A percentile compares a stretch with the other conserved stretches of the same genome.
Conservation (phyloP, 2,797 vertebrate genomes). For the Chiroxiphia lanceolata region DNA sequence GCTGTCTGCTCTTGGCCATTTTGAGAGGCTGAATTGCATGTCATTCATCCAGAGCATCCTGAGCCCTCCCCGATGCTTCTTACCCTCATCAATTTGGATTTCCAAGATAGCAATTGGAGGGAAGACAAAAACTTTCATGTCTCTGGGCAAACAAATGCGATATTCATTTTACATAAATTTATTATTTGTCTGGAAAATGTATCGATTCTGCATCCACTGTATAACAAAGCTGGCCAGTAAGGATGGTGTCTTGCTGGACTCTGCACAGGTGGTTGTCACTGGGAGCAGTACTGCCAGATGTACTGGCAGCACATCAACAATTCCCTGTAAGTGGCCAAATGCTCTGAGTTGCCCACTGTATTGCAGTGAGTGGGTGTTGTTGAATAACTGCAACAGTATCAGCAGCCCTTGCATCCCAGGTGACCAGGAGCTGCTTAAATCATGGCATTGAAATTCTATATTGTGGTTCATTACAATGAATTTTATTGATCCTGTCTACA, state of each 20-base stretch:
- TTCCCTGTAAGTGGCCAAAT: neutral
- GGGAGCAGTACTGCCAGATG: conserved; percentile 15
- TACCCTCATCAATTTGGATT: neutral
- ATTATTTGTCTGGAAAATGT: neutral
- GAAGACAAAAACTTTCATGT: conserved; percentile 20
- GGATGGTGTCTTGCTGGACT: neutral
- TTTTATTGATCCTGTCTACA: neutral
- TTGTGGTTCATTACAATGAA: conserved; percentile 15
- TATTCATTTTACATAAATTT: conserved; percentile 10
- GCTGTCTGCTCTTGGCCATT: neutral
- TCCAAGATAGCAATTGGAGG: neutral
- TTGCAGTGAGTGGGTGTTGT: neutral
- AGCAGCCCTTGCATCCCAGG: neutral
- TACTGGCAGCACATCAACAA: neutral
- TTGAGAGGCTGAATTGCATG: neutral
- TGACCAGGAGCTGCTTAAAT: conserved; percentile 20
- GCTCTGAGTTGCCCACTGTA: neutral
- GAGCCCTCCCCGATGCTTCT: conserved; percentile 2
- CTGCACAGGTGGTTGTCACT: neutral
- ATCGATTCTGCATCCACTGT: fast-evolving
- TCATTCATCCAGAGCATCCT: neutral
- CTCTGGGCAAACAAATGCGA: neutral
- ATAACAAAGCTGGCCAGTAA: neutral
- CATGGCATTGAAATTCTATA: neutral
- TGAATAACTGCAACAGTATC: neutral